phyloP scores from a whole-genome alignment of 2,888 invertebrate genomes.

The Malthinus flaveolus region DNA sequence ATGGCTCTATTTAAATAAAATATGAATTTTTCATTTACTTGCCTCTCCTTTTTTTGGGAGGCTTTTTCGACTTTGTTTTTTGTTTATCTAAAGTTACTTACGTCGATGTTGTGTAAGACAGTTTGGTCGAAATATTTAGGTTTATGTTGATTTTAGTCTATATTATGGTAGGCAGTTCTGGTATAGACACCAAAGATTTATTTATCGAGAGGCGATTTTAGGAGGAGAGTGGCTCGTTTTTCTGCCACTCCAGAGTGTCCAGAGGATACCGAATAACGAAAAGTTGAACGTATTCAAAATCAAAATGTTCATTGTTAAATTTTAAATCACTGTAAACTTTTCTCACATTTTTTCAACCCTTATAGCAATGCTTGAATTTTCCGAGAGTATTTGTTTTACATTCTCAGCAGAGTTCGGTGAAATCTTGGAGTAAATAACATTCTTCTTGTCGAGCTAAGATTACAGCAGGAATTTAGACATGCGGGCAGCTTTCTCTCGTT shows the following conservation, averaged over 20 bases:
- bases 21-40: slow-evolving; percentile 23
- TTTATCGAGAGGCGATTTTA: too few relatives aligned
- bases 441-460: slow-evolving; percentile 24
- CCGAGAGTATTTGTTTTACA: slow-evolving; percentile 15
- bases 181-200: too few relatives aligned
- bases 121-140: too few relatives aligned
- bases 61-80: too few relatives aligned
- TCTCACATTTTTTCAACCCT: background rate
- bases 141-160: background rate
- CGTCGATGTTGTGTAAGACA: too few relatives aligned
- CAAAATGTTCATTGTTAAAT: background rate
- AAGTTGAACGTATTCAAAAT: too few relatives aligned
- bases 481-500: background rate
- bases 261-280: too few relatives aligned
- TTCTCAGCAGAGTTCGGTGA: slow-evolving; percentile 23
- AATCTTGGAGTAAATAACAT: slow-evolving; percentile 28
- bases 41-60: too few relatives aligned
- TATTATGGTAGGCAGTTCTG: background rate
- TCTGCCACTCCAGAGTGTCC: too few relatives aligned
- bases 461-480: slow-evolving; percentile 23
- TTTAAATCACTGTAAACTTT: background rate
- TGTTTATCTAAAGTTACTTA: too few relatives aligned
- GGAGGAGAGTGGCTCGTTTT: too few relatives aligned
- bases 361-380: background rate
- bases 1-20: slow-evolving; percentile 21